phyloP scores from a whole-genome alignment of 2,113 vertebrate species.

The Centropristis striata region DNA sequence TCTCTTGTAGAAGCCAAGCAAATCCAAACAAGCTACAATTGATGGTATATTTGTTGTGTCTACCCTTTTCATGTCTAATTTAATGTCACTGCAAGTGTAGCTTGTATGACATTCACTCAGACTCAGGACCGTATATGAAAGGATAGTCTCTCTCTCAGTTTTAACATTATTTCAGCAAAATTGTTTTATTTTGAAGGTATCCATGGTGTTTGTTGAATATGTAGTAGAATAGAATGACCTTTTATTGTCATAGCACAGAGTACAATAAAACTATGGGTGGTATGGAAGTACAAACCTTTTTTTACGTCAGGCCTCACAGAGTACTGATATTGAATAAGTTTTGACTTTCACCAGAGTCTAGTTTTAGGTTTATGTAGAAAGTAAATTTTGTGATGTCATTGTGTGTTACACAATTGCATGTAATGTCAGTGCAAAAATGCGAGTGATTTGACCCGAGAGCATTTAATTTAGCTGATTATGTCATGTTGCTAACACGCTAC shows the following conservation, averaged over 20 bases:
- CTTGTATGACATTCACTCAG: background rate
- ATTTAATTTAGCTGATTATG: no score
- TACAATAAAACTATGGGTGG: no score
- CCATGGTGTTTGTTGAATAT: background rate
- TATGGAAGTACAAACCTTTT: background rate
- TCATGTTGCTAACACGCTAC: no score
- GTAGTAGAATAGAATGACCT: no score
- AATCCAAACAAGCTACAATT: slow-evolving; percentile 41
- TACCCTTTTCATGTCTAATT: slow-evolving; percentile 13
- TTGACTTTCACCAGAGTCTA: background rate
- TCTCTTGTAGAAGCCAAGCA: slow-evolving; percentile 6
- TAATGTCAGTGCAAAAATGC: no score
- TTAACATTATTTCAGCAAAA: slow-evolving; percentile 4
- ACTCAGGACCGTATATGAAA: slow-evolving; percentile 20
- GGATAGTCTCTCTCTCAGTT: background rate
- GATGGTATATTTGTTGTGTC: slow-evolving; percentile 38
- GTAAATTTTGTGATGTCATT: no score
- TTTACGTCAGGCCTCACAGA: background rate
- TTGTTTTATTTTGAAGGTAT: background rate
- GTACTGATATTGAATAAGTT: background rate
- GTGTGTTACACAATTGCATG: background rate
- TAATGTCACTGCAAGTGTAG: slow-evolving; percentile 1
- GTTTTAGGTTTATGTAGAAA: no score
- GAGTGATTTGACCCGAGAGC: no score
- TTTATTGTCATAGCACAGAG: no score